Base-by-base conservation (phyloP, 2,888 invertebrate species). In the Rhamnusium bicolor region DNA sequence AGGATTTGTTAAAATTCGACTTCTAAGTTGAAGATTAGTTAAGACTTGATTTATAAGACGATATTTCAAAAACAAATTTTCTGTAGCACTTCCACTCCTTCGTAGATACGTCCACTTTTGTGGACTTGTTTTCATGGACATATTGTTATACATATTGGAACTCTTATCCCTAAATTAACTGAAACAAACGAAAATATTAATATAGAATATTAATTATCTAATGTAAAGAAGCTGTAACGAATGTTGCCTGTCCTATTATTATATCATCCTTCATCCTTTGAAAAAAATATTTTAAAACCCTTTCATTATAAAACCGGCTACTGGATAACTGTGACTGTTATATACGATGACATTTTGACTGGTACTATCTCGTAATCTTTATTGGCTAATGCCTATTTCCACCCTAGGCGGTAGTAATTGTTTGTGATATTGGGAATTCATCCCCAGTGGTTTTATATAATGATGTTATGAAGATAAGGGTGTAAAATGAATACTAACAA, bases 291-390 rank as follows among this genome's bases (percentile, higher is more conserved):
- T n/a, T n/a, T 4, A 24, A 24, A 24, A 54, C 54, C 54, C 54
- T 14, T 24, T n/a, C 54, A 21, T 7, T 54, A 10, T 24, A 54
- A 12, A 19, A 24, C 21, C 24, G 19, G n/a, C 54, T 24, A 21
- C 54, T 19, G 16, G 47, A 70, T 63, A 27, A 40, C 51, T 61
- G 49, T 66, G 61, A 72, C 56, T 21, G 56, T 68, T 56, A 72
- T 68, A 21, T 29, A 63, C 29, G 60, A 53, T 71, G 71, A 68
- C 74, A 71, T 71, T 71, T 65, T 69, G 69, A 74, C 68, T 65
- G 74, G 69, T 61, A 61, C 61, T 74, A 74, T 74, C 74, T 71
- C 32, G 16, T 56, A 53, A 74, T 74, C 74, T 74, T 69, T 71
- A 74, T 74, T 74, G 71, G 74, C 56, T 74, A 66, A 71, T 71